Evolutionary conservation across 2,888 invertebrate species (phyloP).

Genomic region (Drosophila atripex): DNA sequence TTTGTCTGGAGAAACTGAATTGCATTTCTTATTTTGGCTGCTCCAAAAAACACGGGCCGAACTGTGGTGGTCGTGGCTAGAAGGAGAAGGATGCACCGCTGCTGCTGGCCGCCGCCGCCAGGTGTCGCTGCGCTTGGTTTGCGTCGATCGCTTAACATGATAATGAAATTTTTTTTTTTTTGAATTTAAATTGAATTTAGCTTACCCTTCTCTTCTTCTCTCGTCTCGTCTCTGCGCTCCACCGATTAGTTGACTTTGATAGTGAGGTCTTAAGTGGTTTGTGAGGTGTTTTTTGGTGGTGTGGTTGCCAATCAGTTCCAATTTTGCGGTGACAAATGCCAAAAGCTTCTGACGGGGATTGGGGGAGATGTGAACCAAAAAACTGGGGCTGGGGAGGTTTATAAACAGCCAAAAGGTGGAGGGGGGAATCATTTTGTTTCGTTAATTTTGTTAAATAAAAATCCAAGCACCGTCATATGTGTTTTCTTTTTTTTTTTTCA

Average conservation of each 20-base stretch:
- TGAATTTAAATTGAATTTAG: slow-evolving; percentile 15
- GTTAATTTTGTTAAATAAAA: slow-evolving; percentile 70
- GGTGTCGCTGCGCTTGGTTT: slow-evolving; percentile 34
- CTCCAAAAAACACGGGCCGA: slow-evolving; percentile 49
- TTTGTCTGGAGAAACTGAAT: slow-evolving; percentile 43
- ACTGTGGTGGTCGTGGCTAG: slow-evolving; percentile 28
- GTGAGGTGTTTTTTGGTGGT: slow-evolving; percentile 31
- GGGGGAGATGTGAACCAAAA: slow-evolving; percentile 48
- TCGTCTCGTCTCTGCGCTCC: slow-evolving; percentile 30
- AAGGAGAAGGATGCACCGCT: slow-evolving; percentile 17
- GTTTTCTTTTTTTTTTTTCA: slow-evolving; percentile 54
- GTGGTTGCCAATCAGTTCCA: slow-evolving; percentile 56
- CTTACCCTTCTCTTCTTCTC: slow-evolving; percentile 45
- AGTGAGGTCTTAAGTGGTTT: slow-evolving; percentile 14
- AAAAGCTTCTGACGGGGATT: slow-evolving; percentile 48
- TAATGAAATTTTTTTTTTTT: slow-evolving; percentile 20
- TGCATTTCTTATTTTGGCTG: slow-evolving; percentile 38
- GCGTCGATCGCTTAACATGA: slow-evolving; percentile 36
- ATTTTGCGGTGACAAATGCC: slow-evolving; percentile 62
- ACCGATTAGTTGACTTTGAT: slow-evolving; percentile 33
- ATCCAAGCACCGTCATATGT: slow-evolving; percentile 57
- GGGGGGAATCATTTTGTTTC: slow-evolving; percentile 7
- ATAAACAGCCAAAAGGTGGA: slow-evolving; percentile 37
- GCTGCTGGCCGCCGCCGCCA: slow-evolving; percentile 25
- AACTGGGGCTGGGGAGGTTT: slow-evolving; percentile 21